These are phyloP conservation scores for Myotis planiceps DNA, from an alignment of 2,797 vertebrate genomes.

Conservation along the genomic window DNA sequence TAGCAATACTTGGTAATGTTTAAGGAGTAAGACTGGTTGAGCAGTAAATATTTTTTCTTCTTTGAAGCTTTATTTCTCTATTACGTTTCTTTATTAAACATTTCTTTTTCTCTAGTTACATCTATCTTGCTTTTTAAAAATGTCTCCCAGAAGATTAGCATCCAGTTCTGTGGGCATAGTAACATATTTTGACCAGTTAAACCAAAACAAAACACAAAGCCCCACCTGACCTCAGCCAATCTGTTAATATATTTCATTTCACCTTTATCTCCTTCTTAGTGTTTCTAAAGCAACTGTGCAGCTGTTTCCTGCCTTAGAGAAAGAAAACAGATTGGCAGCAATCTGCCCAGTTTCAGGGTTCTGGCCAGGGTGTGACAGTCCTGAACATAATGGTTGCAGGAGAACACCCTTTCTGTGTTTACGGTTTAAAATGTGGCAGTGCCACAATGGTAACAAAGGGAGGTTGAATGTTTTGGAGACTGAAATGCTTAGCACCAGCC, in stretches of 20 bases:
- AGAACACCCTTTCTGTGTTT: background rate
- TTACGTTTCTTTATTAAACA: background rate
- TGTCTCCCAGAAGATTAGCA: background rate
- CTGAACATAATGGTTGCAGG: background rate
- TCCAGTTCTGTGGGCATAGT: background rate
- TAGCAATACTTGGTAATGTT: background rate
- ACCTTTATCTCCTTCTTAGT: slow-evolving; percentile 33
- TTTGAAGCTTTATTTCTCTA: background rate
- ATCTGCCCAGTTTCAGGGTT: background rate
- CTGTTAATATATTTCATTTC: slow-evolving; percentile 43
- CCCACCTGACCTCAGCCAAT: background rate
- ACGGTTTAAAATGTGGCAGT: background rate
- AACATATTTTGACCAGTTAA: background rate
- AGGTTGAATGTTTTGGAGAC: background rate
- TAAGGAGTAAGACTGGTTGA: background rate
- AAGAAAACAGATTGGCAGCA: slow-evolving; percentile 33
- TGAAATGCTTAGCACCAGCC: background rate
- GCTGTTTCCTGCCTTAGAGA: slow-evolving; percentile 33
- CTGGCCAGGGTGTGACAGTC: background rate
- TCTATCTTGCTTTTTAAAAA: background rate
- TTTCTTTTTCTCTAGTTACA: background rate
- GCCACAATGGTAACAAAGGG: background rate
- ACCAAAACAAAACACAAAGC: background rate
- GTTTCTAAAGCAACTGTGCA: slow-evolving; percentile 40
- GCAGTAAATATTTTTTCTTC: background rate